Evolutionary conservation across 2,113 vertebrate genomes (phyloP).

Genomic region (Noctilio leporinus): DNA sequence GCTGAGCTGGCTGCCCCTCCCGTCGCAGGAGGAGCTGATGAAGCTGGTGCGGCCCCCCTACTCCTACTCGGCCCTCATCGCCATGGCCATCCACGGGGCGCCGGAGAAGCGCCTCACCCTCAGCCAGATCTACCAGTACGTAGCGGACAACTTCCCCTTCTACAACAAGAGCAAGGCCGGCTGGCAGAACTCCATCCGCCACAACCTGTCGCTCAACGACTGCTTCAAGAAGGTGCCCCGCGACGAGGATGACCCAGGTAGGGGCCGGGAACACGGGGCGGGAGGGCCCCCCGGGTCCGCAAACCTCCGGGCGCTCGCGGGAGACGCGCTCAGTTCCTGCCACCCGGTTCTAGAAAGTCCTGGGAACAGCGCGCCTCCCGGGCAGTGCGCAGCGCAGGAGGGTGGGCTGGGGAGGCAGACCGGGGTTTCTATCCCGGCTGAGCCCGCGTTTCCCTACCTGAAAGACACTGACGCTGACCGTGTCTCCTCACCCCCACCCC

Average conservation of each 20-base stretch:
- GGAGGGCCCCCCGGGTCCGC: accelerated
- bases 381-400: no score
- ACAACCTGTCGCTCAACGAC: slow-evolving; percentile 87
- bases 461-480: accelerated
- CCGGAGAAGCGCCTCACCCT: slow-evolving; percentile 93
- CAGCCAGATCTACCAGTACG: slow-evolving; percentile 99
- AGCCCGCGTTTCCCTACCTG: not conserved
- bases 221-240: slow-evolving; percentile 99
- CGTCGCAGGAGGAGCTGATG: slow-evolving; percentile 98
- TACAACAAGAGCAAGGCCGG: slow-evolving; percentile 99
- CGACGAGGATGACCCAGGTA: slow-evolving; percentile 98
- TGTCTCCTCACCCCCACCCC: no score
- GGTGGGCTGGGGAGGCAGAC: no score
- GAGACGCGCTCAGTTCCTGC: accelerated
- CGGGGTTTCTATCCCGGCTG: not conserved
- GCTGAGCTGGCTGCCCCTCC: slow-evolving; percentile 94
- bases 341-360: not conserved
- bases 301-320: accelerated
- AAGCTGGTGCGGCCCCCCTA: slow-evolving; percentile 97
- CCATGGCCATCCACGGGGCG: slow-evolving; percentile 98
- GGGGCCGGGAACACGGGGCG: accelerated
- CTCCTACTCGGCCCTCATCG: slow-evolving; percentile 97
- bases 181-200: slow-evolving; percentile 99
- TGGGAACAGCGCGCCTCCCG: accelerated
- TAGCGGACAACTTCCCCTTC: slow-evolving; percentile 98